phyloP scores from a whole-genome alignment of 2,888 invertebrate genomes.

The Macaria liturata region DNA sequence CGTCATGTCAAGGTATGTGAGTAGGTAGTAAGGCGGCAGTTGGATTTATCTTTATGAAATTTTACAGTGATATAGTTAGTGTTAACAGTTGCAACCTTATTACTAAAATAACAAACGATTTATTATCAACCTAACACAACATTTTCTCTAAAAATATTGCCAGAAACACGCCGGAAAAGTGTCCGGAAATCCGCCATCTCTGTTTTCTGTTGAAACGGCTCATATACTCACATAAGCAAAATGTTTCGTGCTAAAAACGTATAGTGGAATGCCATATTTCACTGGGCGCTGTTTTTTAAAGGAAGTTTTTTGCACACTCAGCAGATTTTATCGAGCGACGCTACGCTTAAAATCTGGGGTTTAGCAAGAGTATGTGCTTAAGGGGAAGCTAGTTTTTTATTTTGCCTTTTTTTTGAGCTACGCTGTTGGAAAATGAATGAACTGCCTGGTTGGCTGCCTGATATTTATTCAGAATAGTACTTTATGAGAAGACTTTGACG shows the following conservation, averaged over 20 bases:
- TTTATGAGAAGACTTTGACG: too few relatives aligned
- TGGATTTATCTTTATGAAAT: too few relatives aligned
- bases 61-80: too few relatives aligned
- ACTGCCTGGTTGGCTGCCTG: too few relatives aligned
- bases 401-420: too few relatives aligned
- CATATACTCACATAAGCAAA: constrained; percentile 17
- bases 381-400: constrained; percentile 41
- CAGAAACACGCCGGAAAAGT: neutral
- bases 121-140: neutral
- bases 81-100: too few relatives aligned
- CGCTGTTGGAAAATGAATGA: neutral
- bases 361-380: constrained; percentile 54
- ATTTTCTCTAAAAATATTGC: neutral
- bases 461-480: too few relatives aligned
- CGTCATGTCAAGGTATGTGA: too few relatives aligned
- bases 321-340: constrained; percentile 50
- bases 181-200: constrained; percentile 5
- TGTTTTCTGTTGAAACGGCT: constrained; percentile 4
- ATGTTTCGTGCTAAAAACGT: constrained; percentile 16
- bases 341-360: constrained; percentile 60
- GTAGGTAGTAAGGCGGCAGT: too few relatives aligned
- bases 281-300: constrained; percentile 38
- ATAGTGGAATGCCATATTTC: constrained; percentile 33
- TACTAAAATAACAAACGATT: neutral
- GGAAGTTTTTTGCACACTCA: constrained; percentile 50